Percentiles rank a stretch among this genome's conserved stretches.
phyloP scores from a whole-genome alignment of 2,888 invertebrate species.

The Meta bourneti region DNA sequence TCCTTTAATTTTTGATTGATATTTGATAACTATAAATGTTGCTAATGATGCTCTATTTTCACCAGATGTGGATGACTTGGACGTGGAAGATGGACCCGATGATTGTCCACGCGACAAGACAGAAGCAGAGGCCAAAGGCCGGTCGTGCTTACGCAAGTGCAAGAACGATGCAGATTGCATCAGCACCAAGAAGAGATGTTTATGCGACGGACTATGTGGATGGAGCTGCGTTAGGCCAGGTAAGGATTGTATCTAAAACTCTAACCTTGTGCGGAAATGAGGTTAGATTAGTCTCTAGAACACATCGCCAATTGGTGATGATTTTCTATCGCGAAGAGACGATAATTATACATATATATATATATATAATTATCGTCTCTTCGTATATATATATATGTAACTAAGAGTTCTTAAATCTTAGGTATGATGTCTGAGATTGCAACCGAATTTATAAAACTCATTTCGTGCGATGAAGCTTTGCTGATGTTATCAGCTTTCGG shows the following conservation, averaged over 20 bases:
- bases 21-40: background rate
- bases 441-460: too few relatives aligned
- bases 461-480: too few relatives aligned
- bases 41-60: background rate
- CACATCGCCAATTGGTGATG: too few relatives aligned
- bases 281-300: too few relatives aligned
- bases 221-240: conserved; percentile 98
- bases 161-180: conserved; percentile 97
- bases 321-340: too few relatives aligned
- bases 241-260: conserved; percentile 81
- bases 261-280: background rate
- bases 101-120: conserved; percentile 78
- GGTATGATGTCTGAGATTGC: too few relatives aligned
- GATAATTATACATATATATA: too few relatives aligned
- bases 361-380: too few relatives aligned
- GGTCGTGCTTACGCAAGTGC: conserved; percentile 94
- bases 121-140: conserved; percentile 80
- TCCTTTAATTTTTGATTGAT: background rate
- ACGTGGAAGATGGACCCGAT: conserved; percentile 72
- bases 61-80: conserved; percentile 68
- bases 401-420: too few relatives aligned
- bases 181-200: conserved; percentile 96
- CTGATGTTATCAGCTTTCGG: too few relatives aligned
- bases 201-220: conserved; percentile 97
- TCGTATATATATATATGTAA: too few relatives aligned